These are phyloP conservation scores for Cardiocondyla obscurior DNA, from an alignment of 1,140 invertebrate genomes.

Conservation along the genomic window DNA sequence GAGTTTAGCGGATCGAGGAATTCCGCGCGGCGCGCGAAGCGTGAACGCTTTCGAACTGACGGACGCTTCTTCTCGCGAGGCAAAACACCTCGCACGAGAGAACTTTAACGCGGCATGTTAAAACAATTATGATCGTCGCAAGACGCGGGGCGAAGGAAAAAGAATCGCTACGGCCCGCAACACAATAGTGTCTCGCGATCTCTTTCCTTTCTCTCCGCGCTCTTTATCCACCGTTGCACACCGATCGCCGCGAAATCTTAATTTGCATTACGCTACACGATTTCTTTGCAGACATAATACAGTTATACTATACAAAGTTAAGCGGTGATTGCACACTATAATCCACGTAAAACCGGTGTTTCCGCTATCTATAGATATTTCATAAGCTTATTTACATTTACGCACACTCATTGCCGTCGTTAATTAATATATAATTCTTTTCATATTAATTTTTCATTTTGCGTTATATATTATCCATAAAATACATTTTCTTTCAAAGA, in stretches of 20 bases:
- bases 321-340: neutral
- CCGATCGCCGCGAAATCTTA: conserved; percentile 1
- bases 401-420: neutral
- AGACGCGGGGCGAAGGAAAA: neutral
- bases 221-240: neutral
- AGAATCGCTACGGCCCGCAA: neutral
- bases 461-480: too few relatives aligned
- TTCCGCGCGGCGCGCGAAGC: conserved; percentile 55
- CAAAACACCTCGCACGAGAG: neutral
- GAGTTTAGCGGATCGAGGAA: conserved; percentile 26
- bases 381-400: neutral
- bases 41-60: conserved; percentile 67
- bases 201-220: conserved; percentile 13
- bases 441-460: neutral
- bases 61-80: neutral
- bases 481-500: too few relatives aligned
- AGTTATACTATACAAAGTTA: neutral
- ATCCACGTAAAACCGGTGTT: neutral
- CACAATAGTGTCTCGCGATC: conserved; percentile 1
- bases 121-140: neutral
- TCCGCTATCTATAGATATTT: neutral
- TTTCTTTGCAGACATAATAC: conserved; percentile 25
- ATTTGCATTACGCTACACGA: conserved; percentile 13
- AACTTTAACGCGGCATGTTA: conserved; percentile 23
- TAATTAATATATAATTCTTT: neutral